Conservation (phyloP, 2,888 invertebrate genomes). For the Ptychoptera albimana region DNA sequence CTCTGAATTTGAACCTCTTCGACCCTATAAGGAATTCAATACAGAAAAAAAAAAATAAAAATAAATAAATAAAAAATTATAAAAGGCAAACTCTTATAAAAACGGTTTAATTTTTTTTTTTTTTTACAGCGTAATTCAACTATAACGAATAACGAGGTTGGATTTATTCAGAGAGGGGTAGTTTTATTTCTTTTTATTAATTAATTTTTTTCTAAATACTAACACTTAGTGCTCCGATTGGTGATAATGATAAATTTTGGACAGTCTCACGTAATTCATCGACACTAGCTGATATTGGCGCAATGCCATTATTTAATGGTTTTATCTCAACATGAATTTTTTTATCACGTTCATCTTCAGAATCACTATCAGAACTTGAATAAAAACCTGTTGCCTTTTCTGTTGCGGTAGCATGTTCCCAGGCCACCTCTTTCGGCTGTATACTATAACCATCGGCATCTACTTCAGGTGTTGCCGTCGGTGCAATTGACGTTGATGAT, state of each 20-base stretch:
- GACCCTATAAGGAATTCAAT: constrained; percentile 1
- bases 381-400: constrained; percentile 54
- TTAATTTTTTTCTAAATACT: constrained; percentile 13
- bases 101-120: too few relatives aligned
- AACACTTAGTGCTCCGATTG: constrained; percentile 48
- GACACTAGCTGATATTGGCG: constrained; percentile 87
- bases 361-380: constrained; percentile 74
- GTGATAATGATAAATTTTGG: constrained; percentile 73
- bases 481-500: constrained; percentile 14
- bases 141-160: too few relatives aligned
- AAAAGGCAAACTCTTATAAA: background rate
- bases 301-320: constrained; percentile 77
- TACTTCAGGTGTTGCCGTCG: constrained; percentile 51
- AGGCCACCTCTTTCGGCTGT: constrained; percentile 55
- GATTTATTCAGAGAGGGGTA: too few relatives aligned
- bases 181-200: too few relatives aligned
- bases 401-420: constrained; percentile 39
- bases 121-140: too few relatives aligned
- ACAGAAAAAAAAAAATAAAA: background rate
- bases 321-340: constrained; percentile 93
- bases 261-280: constrained; percentile 87
- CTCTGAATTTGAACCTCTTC: constrained; percentile 51
- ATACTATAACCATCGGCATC: constrained; percentile 91
- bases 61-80: background rate
- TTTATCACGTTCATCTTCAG: constrained; percentile 75